Evolutionary conservation across 2,113 vertebrate genomes (phyloP).

Genomic region (Gavialis gangeticus): DNA sequence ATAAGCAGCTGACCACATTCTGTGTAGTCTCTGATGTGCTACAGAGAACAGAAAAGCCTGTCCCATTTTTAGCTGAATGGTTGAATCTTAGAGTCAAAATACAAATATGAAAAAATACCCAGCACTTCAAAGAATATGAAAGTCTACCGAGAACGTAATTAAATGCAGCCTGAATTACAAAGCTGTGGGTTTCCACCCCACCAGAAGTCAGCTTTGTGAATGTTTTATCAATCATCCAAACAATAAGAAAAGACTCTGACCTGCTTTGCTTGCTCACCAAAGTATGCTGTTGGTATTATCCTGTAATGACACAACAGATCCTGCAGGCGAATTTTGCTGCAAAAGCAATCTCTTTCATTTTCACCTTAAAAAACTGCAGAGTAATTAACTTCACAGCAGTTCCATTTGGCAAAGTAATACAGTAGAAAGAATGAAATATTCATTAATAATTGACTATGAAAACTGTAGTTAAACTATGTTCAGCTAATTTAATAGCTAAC

Average conservation of each 20-base stretch:
- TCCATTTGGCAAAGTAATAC: constrained; percentile 64
- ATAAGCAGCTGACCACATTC: constrained; percentile 1
- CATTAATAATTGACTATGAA: constrained; percentile 72
- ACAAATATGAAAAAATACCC: constrained; percentile 26
- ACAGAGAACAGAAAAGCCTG: background rate
- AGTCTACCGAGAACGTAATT: constrained; percentile 22
- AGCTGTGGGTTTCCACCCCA: constrained; percentile 13
- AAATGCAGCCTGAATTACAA: constrained; percentile 37
- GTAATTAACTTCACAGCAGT: constrained; percentile 78
- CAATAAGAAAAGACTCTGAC: constrained; percentile 30
- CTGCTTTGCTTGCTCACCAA: constrained; percentile 52
- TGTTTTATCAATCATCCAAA: constrained; percentile 51
- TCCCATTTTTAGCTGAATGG: constrained; percentile 47
- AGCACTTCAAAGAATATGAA: constrained; percentile 47
- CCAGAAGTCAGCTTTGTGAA: constrained; percentile 32
- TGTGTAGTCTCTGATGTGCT: background rate
- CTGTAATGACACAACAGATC: constrained; percentile 53
- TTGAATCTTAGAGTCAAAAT: constrained; percentile 43
- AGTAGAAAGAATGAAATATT: constrained; percentile 66
- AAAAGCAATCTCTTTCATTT: constrained; percentile 66
- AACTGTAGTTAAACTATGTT: constrained; percentile 65
- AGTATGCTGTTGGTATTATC: constrained; percentile 52
- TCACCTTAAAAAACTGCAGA: constrained; percentile 62
- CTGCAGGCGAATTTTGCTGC: constrained; percentile 47
- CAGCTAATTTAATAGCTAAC: constrained; percentile 39